Evolutionary conservation across 2,797 vertebrate species (phyloP).

Genomic region (Syncerus caffer): DNA sequence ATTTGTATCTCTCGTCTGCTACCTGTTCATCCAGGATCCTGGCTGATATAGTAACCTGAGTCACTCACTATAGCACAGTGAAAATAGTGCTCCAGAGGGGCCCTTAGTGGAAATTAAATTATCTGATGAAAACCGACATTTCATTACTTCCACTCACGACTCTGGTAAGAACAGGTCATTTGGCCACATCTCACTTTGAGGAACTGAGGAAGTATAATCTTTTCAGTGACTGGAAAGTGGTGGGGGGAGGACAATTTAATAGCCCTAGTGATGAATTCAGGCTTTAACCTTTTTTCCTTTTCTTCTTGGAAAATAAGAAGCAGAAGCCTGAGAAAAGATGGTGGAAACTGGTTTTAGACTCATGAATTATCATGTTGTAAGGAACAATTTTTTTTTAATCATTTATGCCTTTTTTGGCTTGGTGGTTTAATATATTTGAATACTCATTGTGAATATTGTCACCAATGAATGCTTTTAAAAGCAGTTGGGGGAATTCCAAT

Average conservation of each 20-base stretch:
- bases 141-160: neutral
- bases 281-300: neutral
- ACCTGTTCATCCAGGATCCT: neutral
- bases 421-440: neutral
- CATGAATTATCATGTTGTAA: neutral
- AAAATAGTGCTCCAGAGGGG: neutral
- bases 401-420: neutral
- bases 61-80: neutral
- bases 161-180: neutral
- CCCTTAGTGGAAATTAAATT: neutral
- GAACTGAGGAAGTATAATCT: neutral
- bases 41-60: neutral
- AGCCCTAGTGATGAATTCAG: neutral
- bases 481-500: neutral
- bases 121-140: neutral
- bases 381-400: neutral
- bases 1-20: neutral
- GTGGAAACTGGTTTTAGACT: constrained; percentile 29
- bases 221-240: neutral
- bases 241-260: neutral
- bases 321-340: neutral
- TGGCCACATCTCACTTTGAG: neutral
- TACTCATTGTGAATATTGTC: neutral
- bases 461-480: constrained; percentile 3
- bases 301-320: constrained; percentile 2